Conservation (phyloP, 64 coral and sea anemone genomes). For the Montipora foliosa region DNA sequence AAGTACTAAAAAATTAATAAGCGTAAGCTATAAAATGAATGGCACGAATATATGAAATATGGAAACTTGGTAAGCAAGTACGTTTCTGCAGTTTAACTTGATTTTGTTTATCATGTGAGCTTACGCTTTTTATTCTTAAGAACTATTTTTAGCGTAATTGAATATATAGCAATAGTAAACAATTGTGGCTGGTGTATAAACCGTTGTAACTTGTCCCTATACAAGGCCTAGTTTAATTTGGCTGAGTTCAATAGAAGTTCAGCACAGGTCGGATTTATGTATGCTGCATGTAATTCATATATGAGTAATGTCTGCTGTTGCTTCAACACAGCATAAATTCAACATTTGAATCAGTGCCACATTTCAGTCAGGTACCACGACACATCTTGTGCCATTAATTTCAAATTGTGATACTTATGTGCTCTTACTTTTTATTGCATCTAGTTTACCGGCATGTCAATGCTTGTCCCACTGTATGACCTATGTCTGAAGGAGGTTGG, state of each 20-base stretch:
- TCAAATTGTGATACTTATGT: background rate
- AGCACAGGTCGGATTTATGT: conserved; percentile 27
- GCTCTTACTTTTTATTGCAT: background rate
- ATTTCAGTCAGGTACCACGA: too few relatives aligned
- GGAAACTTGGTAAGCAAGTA: conserved; percentile 23
- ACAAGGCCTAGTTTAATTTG: conserved; percentile 24
- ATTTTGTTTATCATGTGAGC: conserved; percentile 17
- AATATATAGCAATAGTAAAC: conserved; percentile 2
- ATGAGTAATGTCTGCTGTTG: background rate
- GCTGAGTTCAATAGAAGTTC: conserved; percentile 35
- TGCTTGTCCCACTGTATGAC: too few relatives aligned
- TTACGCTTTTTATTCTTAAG: conserved; percentile 24
- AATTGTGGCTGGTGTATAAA: conserved; percentile 19
- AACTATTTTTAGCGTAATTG: conserved; percentile 20
- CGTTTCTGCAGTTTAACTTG: conserved; percentile 25
- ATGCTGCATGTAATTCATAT: background rate
- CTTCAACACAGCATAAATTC: conserved; percentile 10
- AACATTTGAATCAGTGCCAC: background rate
- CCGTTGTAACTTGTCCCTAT: conserved; percentile 12
- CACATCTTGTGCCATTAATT: too few relatives aligned
- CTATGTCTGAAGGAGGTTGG: background rate
- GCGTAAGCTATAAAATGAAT: too few relatives aligned
- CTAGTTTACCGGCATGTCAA: too few relatives aligned
- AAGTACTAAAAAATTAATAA: background rate
- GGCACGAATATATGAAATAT: conserved; percentile 25